Base-by-base conservation (phyloP, 2,888 invertebrate genomes). In the Odontocolon sp. region DNA sequence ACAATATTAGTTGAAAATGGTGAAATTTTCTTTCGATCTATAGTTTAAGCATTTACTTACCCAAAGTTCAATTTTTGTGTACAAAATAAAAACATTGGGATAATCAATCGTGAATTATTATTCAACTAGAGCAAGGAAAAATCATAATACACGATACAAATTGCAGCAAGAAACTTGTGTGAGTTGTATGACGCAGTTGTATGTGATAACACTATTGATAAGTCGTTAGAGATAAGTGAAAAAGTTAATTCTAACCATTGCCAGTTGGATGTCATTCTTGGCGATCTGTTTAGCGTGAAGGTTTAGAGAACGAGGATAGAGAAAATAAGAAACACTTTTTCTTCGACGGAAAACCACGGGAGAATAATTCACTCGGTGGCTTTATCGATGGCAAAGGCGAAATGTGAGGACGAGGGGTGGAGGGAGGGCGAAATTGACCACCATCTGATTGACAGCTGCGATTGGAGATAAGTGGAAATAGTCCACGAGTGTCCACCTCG, bases 391-490 rank as follows among this genome's bases (percentile, higher is more conserved):
- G 47, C 1, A 28, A 14, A 23, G 9, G 28, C 21, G n/a, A 21
- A 23, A 36, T 14, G n/a, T 26, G 52, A 14, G 28, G 42, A 26
- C 1, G 4, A 57, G 38, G 6, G 26, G 42, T 16, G 16, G 38
- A 36, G 8, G 31, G 14, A 26, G 54, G 21, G 45, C 23, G 28
- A 40, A 42, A 38, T 33, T 66, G 50, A 26, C 47, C 28, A 18
- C 21, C 42, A 33, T 42, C 28, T 31, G 74, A 74, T 74, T 63
- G 68, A 70, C 69, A 66, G 69, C 42, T 42, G 57, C 26, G 69
- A 75, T 75, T 64, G 42, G 26, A 70, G 75, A 75, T 69, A 69
- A 69, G 57, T 50, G 64, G 42, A 69, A 75, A 52, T 64, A 69
- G 36, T 61, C 31, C 56, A 18, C 31, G 42, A 47, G 14, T 26